phyloP scores from a whole-genome alignment of 2,113 vertebrate species.

The Pelusios castaneus region DNA sequence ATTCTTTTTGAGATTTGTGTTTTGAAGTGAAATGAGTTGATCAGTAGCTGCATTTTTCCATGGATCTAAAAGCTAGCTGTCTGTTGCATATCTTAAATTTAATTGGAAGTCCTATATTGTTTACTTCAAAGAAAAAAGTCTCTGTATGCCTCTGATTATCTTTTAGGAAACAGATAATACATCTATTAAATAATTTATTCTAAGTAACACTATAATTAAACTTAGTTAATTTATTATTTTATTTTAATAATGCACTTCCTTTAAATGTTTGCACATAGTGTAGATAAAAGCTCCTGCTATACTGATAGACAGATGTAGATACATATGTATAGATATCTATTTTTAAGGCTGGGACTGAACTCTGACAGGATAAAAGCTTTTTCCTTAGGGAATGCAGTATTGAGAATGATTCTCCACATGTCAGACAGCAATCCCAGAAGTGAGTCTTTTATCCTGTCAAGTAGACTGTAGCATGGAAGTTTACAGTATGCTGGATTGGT shows the following conservation, averaged over 20 bases:
- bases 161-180: neutral
- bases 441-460: conserved; percentile 1
- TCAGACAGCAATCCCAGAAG: conserved; percentile 25
- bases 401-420: conserved; percentile 21
- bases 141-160: neutral
- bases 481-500: conserved; percentile 11
- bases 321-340: neutral
- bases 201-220: neutral
- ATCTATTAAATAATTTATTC: conserved; percentile 8
- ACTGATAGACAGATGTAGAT: neutral
- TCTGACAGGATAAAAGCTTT: conserved; percentile 6
- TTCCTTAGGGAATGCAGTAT: neutral
- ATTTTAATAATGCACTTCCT: conserved; percentile 16
- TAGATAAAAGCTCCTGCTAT: neutral
- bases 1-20: neutral
- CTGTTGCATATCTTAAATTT: neutral
- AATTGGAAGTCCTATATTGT: neutral
- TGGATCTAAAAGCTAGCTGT: neutral
- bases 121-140: neutral
- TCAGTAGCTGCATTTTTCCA: neutral
- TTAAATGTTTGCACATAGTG: neutral
- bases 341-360: conserved; percentile 16
- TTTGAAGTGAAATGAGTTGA: neutral
- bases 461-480: neutral
- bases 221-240: neutral